A percentile compares a stretch with the other conserved stretches of the same genome.
Conservation (phyloP, 1,140 invertebrate species). For the Adoxophyes honmai region DNA sequence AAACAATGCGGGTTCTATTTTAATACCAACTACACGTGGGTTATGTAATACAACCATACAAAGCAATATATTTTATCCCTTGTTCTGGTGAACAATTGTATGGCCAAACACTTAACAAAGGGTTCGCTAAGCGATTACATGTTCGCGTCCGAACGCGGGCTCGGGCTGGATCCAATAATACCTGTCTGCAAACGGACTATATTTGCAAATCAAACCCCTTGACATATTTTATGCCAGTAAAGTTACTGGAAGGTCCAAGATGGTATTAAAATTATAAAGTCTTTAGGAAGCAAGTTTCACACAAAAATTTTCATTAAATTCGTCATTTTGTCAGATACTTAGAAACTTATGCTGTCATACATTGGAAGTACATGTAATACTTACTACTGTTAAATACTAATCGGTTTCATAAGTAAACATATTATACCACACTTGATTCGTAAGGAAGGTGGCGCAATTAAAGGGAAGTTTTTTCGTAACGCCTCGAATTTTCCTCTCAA, state of each 20-base stretch:
- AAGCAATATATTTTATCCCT: constrained; percentile 4
- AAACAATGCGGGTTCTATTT: neutral
- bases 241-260: neutral
- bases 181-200: neutral
- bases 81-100: neutral
- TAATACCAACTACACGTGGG: neutral
- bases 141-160: neutral
- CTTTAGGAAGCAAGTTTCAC: too few species aligned
- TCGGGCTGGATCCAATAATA: neutral
- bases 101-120: neutral
- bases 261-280: too few species aligned
- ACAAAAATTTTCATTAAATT: too few species aligned
- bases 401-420: too few species aligned
- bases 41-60: neutral
- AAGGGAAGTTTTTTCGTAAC: too few species aligned
- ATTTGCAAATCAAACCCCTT: neutral
- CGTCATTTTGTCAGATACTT: too few species aligned
- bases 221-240: neutral
- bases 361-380: too few species aligned
- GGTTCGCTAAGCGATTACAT: constrained; percentile 14
- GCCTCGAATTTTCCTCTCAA: too few species aligned
- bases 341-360: too few species aligned
- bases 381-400: too few species aligned
- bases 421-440: too few species aligned
- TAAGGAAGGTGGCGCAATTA: too few species aligned